Base-by-base conservation (phyloP, 23 tunicate genomes). In the Ciona savignyi region DNA sequence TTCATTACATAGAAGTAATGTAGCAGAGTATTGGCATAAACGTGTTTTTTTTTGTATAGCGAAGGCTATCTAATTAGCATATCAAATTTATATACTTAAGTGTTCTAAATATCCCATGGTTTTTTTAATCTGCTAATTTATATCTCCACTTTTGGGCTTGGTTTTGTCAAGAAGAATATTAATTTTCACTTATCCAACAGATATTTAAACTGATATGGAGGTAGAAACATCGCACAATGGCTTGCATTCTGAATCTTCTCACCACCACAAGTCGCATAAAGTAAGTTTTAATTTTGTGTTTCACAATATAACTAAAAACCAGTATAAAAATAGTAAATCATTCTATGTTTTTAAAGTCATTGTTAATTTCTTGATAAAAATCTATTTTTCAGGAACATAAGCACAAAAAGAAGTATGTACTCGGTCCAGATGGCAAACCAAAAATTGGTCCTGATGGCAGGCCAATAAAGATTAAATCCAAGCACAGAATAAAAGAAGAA, bases 371-470 rank as follows among this genome's bases (percentile, higher is more conserved):
- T 9, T 63, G 28, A 22, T 6, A 63, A 63, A 63, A 9, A 63
- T 63, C 22, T 63, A 9, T 11, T 23, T 63, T 63, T 63, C 67
- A 85, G 70, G 49, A 85, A 51, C 83, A 79, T 34, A 63, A 89
- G 78, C 70, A 80, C 28, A 88, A 88, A 71, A 62, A 80, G 24
- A 84, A 85, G 35, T 91, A 91, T 85, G 91, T 85, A 9, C 79
- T 91, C 0, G 97, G 89, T 24, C 42, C 86, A n/a, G 83, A 91
- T 75, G 97, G 97, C 0, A 84, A 91, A 75, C 97, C 97, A 6
- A 71, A 71, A 71, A 65, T 76, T 3, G 97, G 86, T n/a, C 80
- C 93, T 0, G 91, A 91, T 67, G 97, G 97, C 9, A 80, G 71
- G 2, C 70, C 68, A 31, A 91, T 91, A 2, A 75, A 79, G 33